Evolutionary conservation across 2,888 invertebrate species (phyloP), one percentile per base, ranked within the genome.

Genomic region (Aphidius colemani): DNA sequence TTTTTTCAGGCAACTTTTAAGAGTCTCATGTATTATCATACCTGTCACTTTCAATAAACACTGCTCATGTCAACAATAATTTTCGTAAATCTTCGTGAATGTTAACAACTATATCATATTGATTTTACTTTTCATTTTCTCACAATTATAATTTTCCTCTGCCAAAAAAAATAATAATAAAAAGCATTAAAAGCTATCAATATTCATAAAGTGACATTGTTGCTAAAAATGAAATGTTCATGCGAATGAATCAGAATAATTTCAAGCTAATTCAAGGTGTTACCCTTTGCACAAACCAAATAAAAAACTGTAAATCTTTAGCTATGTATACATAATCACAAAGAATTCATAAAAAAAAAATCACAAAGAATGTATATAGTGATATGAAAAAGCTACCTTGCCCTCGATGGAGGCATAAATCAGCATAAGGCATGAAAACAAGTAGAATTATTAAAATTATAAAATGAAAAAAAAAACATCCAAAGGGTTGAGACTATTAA

Each of bases 31-130:
- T 70, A 69, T 69, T 70, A 69, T 69, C 67, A 67, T 69, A 70
- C 66, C 66, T 64, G 68, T 67, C 69, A 67, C 63, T 63, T 56
- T 65, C 66, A 65, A 70, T 69, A 65, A 65, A 60, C 55, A 49
- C 59, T 67, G 61, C 58, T 46, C 62, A 61, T 60, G 50, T 63
- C 65, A 30, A 55, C 64, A 61, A 67, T 67, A 65, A 69, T 69
- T 69, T 67, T 66, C 66, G 61, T 60, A 59, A 67, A 66, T 66
- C 63, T 59, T 55, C 6, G 59, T 65, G 61, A 56, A 59, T 53
- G 30, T 58, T 7, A 44, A 18, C 48, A 13, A 48, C 30, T n/a
- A 10, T 40, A 18, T 49, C 50, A 49, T 11, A 48, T 10, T 40
- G n/a, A 51, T 39, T 40, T 10, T 39, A 7, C 5, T 5, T 3